Conservation (phyloP, 2,113 vertebrate genomes). For the Charina bottae region DNA sequence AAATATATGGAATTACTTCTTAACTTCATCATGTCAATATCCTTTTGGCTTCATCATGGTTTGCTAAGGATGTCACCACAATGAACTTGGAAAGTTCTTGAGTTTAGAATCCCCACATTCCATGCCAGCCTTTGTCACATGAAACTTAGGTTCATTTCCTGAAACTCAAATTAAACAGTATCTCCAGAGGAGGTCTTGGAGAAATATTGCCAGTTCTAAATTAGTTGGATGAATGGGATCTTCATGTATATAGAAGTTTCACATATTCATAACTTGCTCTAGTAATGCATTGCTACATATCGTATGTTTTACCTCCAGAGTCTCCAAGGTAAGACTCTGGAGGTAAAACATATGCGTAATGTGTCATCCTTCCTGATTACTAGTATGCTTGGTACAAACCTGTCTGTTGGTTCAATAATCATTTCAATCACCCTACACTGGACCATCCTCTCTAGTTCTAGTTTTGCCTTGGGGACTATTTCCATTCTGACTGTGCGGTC, state of each 20-base stretch:
- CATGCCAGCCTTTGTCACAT: not conserved
- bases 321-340: not conserved
- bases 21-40: not conserved
- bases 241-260: not conserved
- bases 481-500: too few species aligned
- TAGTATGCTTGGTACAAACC: not conserved
- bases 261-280: not conserved
- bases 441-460: too few species aligned
- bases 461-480: too few species aligned
- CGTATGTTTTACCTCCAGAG: not conserved
- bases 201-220: not conserved
- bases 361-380: not conserved
- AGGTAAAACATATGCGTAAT: not conserved
- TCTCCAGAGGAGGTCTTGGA: not conserved
- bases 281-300: too few species aligned
- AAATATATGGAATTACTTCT: not conserved
- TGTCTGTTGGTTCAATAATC: too few species aligned
- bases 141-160: not conserved
- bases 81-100: not conserved
- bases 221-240: not conserved
- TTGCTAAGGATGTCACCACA: not conserved
- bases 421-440: too few species aligned
- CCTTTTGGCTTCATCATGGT: not conserved
- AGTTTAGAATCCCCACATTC: not conserved
- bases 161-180: not conserved